Evolutionary conservation across 1,140 invertebrate genomes (phyloP).

Genomic region (Phymorhynchus buccinoides): DNA sequence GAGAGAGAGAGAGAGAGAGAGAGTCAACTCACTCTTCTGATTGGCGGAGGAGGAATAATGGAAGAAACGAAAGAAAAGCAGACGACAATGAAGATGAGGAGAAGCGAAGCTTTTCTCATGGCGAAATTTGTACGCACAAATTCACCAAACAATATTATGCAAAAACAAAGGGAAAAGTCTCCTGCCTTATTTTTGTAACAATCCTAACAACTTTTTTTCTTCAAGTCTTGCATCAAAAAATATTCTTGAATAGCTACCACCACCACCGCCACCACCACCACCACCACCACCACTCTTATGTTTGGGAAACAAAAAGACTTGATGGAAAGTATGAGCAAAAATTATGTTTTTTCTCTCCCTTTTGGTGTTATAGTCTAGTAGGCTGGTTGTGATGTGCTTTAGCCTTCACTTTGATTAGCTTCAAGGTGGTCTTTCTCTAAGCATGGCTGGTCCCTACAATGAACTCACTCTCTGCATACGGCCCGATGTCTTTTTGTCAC

Average conservation of each 20-base stretch:
- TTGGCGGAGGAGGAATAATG: not conserved
- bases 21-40: constrained; percentile 3
- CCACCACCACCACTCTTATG: not conserved
- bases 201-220: too few relatives aligned
- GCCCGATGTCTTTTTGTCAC: not conserved
- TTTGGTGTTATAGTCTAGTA: too few relatives aligned
- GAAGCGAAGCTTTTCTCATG: not conserved
- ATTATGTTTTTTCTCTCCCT: too few relatives aligned
- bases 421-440: not conserved
- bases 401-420: too few relatives aligned
- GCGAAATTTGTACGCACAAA: not conserved
- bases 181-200: too few relatives aligned
- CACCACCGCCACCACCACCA: too few relatives aligned
- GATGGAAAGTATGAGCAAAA: not conserved
- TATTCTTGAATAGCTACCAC: too few relatives aligned
- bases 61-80: not conserved
- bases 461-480: not conserved
- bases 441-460: not conserved
- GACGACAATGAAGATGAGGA: not conserved
- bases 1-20: not conserved
- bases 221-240: too few relatives aligned
- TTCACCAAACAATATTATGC: not conserved
- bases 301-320: not conserved
- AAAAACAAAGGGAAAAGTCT: too few relatives aligned
- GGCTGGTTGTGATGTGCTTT: too few relatives aligned